Evolutionary conservation across 37 sponge, comb jelly and placozoan genomes (phyloP).

Genomic region (Chondrilla cf. caribensis): DNA sequence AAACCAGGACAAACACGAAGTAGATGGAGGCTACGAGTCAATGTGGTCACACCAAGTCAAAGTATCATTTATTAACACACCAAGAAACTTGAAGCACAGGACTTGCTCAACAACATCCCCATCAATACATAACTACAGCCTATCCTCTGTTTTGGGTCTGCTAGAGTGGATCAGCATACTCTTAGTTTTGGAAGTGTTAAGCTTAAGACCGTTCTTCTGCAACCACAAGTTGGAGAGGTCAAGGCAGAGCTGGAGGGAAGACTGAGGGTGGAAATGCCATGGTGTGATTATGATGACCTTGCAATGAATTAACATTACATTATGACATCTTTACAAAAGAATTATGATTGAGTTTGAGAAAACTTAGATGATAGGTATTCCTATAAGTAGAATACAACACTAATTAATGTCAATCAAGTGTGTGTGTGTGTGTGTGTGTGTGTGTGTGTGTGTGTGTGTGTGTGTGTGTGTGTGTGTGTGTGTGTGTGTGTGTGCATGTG

Average conservation of each 20-base stretch:
- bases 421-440: conserved; percentile 10
- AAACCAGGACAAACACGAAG: conserved; percentile 12
- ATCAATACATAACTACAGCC: not conserved
- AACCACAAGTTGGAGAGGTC: not conserved
- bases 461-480: not conserved
- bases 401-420: no score
- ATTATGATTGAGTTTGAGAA: no score
- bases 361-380: no score
- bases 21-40: not conserved
- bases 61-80: not conserved
- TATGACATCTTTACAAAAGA: no score
- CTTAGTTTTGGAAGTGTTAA: not conserved
- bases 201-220: not conserved
- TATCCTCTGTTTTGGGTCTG: not conserved
- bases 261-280: no score
- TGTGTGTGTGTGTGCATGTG: conserved; percentile 3
- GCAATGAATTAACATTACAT: no score
- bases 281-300: no score
- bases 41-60: conserved; percentile 9
- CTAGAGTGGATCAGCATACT: conserved; percentile 15
- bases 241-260: conserved; percentile 2
- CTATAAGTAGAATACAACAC: no score
- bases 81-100: not conserved
- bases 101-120: not conserved
- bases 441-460: not conserved